Percentiles rank a stretch among this genome's conserved stretches.
These are phyloP conservation scores for Notolabrus celidotus DNA, from an alignment of 2,797 vertebrate species.

Conservation along the genomic window DNA sequence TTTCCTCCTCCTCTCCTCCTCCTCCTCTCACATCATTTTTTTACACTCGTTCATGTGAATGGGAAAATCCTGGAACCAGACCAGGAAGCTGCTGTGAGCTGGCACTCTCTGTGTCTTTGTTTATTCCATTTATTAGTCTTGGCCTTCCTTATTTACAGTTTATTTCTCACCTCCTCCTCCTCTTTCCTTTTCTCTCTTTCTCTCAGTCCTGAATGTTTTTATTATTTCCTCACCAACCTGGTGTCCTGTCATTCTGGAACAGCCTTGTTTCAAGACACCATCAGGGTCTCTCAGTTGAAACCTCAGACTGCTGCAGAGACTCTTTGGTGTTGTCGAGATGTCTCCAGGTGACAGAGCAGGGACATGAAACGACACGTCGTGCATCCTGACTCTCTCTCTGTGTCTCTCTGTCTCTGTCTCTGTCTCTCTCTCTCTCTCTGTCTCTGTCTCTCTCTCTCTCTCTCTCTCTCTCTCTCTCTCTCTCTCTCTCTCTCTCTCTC, in stretches of 20 bases:
- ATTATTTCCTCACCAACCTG: neutral
- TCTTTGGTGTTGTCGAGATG: neutral
- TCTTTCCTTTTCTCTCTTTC: neutral
- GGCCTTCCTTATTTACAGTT: constrained; percentile 22
- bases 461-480: too few relatives aligned
- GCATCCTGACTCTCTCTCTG: too few relatives aligned
- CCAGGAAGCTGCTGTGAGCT: constrained; percentile 9
- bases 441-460: too few relatives aligned
- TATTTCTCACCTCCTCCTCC: constrained; percentile 26
- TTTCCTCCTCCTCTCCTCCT: neutral
- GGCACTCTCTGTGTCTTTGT: neutral
- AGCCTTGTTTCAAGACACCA: neutral
- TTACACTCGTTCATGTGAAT: neutral
- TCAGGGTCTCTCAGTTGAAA: neutral
- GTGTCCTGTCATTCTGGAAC: neutral
- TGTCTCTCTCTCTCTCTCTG: too few relatives aligned
- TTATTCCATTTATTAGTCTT: constrained; percentile 9
- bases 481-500: too few relatives aligned
- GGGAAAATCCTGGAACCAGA: neutral
- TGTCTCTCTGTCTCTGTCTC: too few relatives aligned
- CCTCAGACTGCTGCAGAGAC: neutral
- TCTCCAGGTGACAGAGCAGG: too few relatives aligned
- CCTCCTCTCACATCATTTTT: neutral
- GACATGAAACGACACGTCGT: too few relatives aligned
- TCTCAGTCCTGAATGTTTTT: neutral